Percentiles rank a stretch among this genome's conserved stretches.
These are phyloP conservation scores for Nycticryphes semicollaris DNA, from an alignment of 2,113 vertebrate genomes.

Conservation along the genomic window DNA sequence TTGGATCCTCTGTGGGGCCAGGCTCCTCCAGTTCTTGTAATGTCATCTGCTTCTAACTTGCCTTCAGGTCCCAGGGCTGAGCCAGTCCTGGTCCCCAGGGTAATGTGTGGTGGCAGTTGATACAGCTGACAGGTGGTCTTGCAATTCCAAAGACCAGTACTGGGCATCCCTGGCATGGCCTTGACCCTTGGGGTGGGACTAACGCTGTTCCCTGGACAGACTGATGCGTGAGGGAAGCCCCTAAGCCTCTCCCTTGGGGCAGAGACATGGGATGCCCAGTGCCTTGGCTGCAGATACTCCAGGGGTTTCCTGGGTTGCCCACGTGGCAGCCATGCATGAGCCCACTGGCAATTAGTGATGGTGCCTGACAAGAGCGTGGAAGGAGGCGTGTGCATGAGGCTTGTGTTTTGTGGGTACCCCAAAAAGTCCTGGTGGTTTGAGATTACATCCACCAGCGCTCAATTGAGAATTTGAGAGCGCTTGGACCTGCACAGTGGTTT, in stretches of 20 bases:
- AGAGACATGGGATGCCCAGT: background rate
- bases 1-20: background rate
- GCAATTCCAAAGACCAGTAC: background rate
- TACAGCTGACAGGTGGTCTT: background rate
- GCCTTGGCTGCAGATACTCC: rapidly evolving
- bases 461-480: background rate
- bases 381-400: background rate
- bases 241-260: background rate
- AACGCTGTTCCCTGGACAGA: background rate
- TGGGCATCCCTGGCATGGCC: background rate
- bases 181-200: background rate
- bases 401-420: background rate
- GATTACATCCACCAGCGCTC: background rate
- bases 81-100: too few relatives aligned
- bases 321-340: rapidly evolving
- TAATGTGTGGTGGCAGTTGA: background rate
- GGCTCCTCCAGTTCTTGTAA: background rate
- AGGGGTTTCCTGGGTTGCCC: background rate
- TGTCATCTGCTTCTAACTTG: background rate
- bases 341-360: background rate
- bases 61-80: background rate
- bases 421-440: too few relatives aligned
- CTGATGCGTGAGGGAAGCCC: too few relatives aligned
- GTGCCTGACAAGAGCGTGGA: background rate
- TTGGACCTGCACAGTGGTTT: background rate